Percentiles rank a stretch among this genome's conserved stretches.
phyloP scores from a whole-genome alignment of 2,888 invertebrate genomes.

The Mesodorylaimus sp. region DNA sequence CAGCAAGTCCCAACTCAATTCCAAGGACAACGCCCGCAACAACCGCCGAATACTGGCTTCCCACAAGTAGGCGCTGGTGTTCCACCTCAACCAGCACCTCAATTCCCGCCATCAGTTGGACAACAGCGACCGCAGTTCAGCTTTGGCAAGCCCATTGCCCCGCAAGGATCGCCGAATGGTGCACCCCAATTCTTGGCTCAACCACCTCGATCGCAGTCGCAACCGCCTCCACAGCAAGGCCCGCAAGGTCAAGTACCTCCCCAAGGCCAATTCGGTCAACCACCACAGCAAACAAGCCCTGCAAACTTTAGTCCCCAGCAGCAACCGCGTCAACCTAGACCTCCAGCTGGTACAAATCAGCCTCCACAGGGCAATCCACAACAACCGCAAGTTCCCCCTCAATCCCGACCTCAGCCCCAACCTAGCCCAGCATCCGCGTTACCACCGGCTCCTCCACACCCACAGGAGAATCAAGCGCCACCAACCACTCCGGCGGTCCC shows the following conservation, averaged over 20 bases:
- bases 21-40: constrained; percentile 1
- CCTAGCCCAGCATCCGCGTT: neutral
- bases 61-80: neutral
- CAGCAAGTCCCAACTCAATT: neutral
- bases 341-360: neutral
- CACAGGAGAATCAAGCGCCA: neutral
- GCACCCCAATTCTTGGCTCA: neutral
- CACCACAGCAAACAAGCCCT: neutral
- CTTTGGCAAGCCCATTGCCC: too few relatives aligned
- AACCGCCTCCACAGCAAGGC: too few relatives aligned
- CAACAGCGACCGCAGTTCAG: constrained; percentile 1
- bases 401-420: neutral
- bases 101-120: constrained; percentile 2
- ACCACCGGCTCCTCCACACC: neutral
- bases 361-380: neutral
- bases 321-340: too few relatives aligned
- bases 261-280: neutral
- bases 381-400: constrained; percentile 1
- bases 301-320: neutral
- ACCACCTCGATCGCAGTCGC: too few relatives aligned
- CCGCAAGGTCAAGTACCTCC: too few relatives aligned
- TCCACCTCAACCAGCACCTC: neutral
- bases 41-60: neutral
- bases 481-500: neutral
- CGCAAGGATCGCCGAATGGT: too few relatives aligned